phyloP scores from a whole-genome alignment of 2,797 vertebrate species.

The Peromyscus melanophrys region DNA sequence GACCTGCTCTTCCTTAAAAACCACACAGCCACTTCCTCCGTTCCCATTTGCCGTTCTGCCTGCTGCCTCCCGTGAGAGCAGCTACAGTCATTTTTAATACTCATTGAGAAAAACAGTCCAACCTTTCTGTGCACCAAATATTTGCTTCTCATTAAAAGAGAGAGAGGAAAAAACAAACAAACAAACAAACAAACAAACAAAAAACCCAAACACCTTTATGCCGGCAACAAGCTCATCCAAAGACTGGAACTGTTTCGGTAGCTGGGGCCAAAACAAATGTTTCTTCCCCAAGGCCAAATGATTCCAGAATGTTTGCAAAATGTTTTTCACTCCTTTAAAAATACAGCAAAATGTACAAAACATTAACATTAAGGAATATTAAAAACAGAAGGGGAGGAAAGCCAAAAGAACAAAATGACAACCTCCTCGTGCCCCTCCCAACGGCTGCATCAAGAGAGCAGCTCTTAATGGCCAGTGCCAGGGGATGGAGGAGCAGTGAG shows the following conservation, averaged over 20 bases:
- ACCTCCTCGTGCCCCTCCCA: not conserved
- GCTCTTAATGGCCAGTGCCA: not conserved
- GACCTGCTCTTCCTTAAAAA: not conserved
- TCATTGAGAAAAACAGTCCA: slow-evolving; percentile 59
- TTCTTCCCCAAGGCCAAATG: slow-evolving; percentile 40
- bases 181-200: not conserved
- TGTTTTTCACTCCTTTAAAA: not conserved
- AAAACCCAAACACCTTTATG: slow-evolving; percentile 52
- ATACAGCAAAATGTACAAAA: slow-evolving; percentile 23
- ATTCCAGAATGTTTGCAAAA: slow-evolving; percentile 71
- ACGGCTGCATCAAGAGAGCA: not conserved
- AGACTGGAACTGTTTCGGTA: slow-evolving; percentile 2
- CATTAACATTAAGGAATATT: slow-evolving; percentile 26
- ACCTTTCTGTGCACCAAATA: slow-evolving; percentile 63
- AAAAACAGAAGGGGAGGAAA: not conserved
- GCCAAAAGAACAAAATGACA: not conserved
- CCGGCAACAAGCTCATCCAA: slow-evolving; percentile 55
- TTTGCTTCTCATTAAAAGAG: slow-evolving; percentile 68
- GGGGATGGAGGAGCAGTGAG: not conserved
- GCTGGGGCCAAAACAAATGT: slow-evolving; percentile 67
- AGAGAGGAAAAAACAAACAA: not conserved
- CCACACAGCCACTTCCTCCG: not conserved
- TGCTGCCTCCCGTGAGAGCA: not conserved
- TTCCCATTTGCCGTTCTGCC: not conserved
- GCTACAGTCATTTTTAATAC: not conserved